phyloP scores from a whole-genome alignment of 2,113 vertebrate genomes.

The Hemiprocne comata region DNA sequence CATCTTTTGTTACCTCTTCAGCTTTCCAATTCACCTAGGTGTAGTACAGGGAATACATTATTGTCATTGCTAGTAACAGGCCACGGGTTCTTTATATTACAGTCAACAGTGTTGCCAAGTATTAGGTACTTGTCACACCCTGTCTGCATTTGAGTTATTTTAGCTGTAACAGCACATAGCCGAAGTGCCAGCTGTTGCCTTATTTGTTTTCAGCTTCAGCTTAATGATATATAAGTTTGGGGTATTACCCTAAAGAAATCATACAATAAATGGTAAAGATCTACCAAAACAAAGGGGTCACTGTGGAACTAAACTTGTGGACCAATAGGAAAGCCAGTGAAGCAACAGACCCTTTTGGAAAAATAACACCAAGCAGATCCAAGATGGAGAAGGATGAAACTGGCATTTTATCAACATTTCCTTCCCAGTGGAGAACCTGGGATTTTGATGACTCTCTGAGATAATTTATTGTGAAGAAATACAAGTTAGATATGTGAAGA shows the following conservation, averaged over 20 bases:
- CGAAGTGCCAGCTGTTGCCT: neutral
- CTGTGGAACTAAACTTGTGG: neutral
- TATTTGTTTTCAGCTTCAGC: neutral
- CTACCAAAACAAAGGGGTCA: neutral
- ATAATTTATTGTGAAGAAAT: neutral
- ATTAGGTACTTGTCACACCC: neutral
- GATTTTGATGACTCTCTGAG: neutral
- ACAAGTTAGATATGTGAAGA: neutral
- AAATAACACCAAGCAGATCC: neutral
- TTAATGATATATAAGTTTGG: neutral
- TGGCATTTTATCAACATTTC: neutral
- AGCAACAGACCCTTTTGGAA: neutral
- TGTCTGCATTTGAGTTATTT: neutral
- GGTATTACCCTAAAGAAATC: neutral
- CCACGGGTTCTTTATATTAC: neutral
- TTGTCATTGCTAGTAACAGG: neutral
- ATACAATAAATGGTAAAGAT: neutral
- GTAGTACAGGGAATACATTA: neutral
- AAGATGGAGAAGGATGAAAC: neutral
- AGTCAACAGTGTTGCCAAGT: neutral
- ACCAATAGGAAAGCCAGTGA: neutral
- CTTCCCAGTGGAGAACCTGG: neutral
- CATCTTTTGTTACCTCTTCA: neutral
- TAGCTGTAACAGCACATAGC: neutral
- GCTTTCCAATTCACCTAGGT: neutral